A percentile compares a stretch with the other conserved stretches of the same genome.
phyloP scores from a whole-genome alignment of 2,888 invertebrate species.

The Dynastes maya region DNA sequence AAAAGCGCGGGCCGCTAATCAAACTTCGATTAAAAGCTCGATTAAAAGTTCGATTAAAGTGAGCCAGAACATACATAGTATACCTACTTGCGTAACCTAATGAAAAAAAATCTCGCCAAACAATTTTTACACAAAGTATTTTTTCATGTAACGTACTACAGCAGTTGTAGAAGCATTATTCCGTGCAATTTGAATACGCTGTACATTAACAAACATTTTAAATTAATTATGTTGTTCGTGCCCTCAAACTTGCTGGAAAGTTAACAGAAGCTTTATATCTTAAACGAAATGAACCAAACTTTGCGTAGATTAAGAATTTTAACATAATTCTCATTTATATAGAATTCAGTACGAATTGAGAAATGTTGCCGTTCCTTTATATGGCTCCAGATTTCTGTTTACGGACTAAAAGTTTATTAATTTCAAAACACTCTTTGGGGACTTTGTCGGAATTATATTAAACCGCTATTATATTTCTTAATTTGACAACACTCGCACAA shows the following conservation, averaged over 20 bases:
- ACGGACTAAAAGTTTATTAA: not conserved
- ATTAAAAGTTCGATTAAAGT: too few relatives aligned
- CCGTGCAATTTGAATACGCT: too few relatives aligned
- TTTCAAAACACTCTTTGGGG: not conserved
- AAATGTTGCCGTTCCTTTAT: not conserved
- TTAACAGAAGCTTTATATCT: not conserved
- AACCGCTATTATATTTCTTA: not conserved
- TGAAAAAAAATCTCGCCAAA: too few relatives aligned
- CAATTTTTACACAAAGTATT: too few relatives aligned
- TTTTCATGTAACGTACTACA: too few relatives aligned
- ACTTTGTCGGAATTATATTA: not conserved
- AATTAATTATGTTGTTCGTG: too few relatives aligned
- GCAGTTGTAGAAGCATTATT: too few relatives aligned
- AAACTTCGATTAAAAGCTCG: too few relatives aligned
- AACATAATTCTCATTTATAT: not conserved
- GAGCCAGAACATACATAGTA: too few relatives aligned
- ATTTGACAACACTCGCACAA: not conserved
- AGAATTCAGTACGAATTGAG: not conserved
- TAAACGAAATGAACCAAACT: not conserved
- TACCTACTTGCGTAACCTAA: too few relatives aligned
- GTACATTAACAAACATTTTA: too few relatives aligned
- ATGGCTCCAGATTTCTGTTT: not conserved
- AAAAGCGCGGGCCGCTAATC: too few relatives aligned
- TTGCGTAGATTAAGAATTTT: not conserved
- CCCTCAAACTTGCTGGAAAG: not conserved